Conservation (phyloP, 2,888 invertebrate species). For the Phortica magna region DNA sequence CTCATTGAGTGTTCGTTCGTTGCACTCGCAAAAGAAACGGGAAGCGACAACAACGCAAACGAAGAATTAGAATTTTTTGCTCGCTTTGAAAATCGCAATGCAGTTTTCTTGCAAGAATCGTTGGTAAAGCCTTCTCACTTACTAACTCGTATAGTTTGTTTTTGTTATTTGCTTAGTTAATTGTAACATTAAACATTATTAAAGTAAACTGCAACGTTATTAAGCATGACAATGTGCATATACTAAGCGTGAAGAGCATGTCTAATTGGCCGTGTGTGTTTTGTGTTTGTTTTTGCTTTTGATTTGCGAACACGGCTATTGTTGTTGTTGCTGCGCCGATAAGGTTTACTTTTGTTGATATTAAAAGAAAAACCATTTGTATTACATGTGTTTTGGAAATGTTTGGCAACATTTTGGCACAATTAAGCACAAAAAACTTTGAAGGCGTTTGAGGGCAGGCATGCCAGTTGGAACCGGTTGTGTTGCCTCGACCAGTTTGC, state of each 20-base stretch:
- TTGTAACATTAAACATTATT: too few species aligned
- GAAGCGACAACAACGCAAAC: background rate
- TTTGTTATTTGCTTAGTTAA: too few species aligned
- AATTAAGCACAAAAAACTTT: too few species aligned
- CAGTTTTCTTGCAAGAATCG: too few species aligned
- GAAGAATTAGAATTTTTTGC: background rate
- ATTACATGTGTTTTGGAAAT: too few species aligned
- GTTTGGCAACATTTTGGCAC: too few species aligned
- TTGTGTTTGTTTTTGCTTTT: background rate
- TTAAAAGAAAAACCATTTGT: background rate
- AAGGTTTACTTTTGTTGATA: too few species aligned
- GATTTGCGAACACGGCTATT: background rate
- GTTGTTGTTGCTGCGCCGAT: background rate
- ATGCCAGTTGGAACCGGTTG: background rate
- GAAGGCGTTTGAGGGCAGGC: background rate
- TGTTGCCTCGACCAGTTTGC: background rate
- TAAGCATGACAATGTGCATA: background rate
- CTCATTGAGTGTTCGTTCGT: conserved; percentile 4
- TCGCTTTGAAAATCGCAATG: background rate
- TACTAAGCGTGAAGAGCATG: too few species aligned
- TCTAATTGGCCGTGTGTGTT: too few species aligned
- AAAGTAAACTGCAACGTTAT: too few species aligned
- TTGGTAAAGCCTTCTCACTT: too few species aligned
- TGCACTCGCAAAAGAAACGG: background rate
- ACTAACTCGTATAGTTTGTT: too few species aligned